These are phyloP conservation scores for Erpornis zantholeuca DNA, from an alignment of 2,113 vertebrate species.

Conservation along the genomic window DNA sequence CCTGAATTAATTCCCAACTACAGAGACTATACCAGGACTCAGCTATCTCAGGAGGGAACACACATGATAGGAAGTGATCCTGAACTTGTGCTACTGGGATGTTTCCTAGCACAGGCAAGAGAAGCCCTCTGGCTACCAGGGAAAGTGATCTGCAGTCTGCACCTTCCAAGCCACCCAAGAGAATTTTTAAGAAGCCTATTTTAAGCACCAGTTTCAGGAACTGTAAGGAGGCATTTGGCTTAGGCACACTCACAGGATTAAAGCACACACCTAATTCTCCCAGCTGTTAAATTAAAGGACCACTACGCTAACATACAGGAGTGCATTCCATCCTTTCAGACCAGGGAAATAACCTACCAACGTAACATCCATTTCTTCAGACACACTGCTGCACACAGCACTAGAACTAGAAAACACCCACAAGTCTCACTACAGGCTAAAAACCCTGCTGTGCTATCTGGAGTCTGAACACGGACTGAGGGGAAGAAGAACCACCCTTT, in stretches of 20 bases:
- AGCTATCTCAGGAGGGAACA: not conserved
- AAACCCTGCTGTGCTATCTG: not conserved
- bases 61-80: not conserved
- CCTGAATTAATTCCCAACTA: not conserved
- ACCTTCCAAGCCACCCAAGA: not conserved
- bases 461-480: not conserved
- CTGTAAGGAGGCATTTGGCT: not conserved
- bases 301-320: not conserved
- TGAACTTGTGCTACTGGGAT: not conserved
- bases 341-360: not conserved
- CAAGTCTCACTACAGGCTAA: not conserved
- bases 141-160: not conserved
- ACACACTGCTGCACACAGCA: not conserved
- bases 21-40: not conserved
- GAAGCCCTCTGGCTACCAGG: not conserved
- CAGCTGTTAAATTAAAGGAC: not conserved
- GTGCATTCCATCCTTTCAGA: not conserved
- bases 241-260: not conserved
- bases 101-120: not conserved
- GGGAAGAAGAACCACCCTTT: not conserved
- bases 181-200: conserved; percentile 1
- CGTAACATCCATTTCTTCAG: not conserved
- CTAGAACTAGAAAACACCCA: not conserved
- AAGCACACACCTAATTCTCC: not conserved
- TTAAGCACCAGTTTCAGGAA: not conserved